Percentiles rank a stretch among this genome's conserved stretches.
phyloP scores from a whole-genome alignment of 2,888 invertebrate species.

The Itoplectis maculator region DNA sequence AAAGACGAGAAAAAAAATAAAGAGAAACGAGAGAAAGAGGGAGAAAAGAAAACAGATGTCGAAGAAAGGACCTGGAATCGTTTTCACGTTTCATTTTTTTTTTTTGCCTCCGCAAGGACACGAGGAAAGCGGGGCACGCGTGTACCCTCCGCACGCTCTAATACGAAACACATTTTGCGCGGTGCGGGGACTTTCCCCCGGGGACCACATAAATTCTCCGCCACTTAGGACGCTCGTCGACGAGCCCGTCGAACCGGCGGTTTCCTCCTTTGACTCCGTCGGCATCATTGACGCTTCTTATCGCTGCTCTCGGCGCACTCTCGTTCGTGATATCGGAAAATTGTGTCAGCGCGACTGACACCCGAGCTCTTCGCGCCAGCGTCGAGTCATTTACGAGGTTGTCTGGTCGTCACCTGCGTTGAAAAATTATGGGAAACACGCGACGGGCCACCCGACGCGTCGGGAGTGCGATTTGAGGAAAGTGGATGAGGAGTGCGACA shows the following conservation, averaged over 20 bases:
- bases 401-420: constrained; percentile 2
- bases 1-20: no score
- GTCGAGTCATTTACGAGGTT: constrained; percentile 3
- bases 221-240: constrained; percentile 63
- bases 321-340: constrained; percentile 34
- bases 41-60: constrained; percentile 68
- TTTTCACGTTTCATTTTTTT: constrained; percentile 42
- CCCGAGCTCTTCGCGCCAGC: not conserved
- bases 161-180: constrained; percentile 73
- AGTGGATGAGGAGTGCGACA: no score
- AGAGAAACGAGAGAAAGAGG: no score
- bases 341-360: constrained; percentile 31
- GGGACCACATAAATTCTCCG: constrained; percentile 66
- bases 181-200: constrained; percentile 36
- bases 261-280: constrained; percentile 34
- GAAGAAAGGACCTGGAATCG: constrained; percentile 36
- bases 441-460: constrained; percentile 18
- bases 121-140: constrained; percentile 72
- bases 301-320: not conserved
- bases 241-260: no score
- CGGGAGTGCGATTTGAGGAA: no score
- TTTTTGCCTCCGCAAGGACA: constrained; percentile 45
- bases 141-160: constrained; percentile 66
- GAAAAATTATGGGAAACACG: constrained; percentile 47
- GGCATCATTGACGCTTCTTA: constrained; percentile 29